phyloP scores from a whole-genome alignment of 2,888 invertebrate species.

The Stenodera caucasica region DNA sequence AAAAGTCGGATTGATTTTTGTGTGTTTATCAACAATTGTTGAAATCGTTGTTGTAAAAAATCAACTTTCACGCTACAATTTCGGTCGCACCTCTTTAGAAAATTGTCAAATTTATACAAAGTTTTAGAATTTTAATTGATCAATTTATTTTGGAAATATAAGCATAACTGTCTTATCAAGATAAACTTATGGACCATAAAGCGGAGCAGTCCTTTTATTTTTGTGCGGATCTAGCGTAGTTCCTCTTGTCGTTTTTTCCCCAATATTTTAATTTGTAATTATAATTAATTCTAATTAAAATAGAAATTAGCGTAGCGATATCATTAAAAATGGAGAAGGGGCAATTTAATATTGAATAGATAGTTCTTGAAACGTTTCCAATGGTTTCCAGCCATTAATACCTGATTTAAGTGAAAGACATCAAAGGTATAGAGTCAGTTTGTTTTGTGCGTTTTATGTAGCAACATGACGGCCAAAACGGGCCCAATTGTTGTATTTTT shows the following conservation, averaged over 20 bases:
- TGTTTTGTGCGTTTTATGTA: constrained; percentile 42
- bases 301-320: constrained; percentile 4
- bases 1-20: too few species aligned
- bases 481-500: constrained; percentile 36
- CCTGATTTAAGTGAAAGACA: constrained; percentile 52
- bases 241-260: background rate
- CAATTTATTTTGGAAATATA: too few species aligned
- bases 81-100: constrained; percentile 11
- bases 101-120: background rate
- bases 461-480: constrained; percentile 43
- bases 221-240: background rate
- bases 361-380: constrained; percentile 37
- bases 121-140: background rate
- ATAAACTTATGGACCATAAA: too few species aligned
- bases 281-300: background rate
- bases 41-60: constrained; percentile 11
- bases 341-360: constrained; percentile 36
- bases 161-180: too few species aligned
- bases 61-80: constrained; percentile 20
- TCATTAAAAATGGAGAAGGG: constrained; percentile 34
- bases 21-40: background rate
- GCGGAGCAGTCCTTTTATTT: too few species aligned
- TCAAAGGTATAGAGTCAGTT: constrained; percentile 43
- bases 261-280: too few species aligned
- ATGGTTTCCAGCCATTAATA: constrained; percentile 30